Evolutionary conservation across 30 jellyfish, hydroid and myxozoan genomes (phyloP), one percentile per base, ranked within the genome.

Genomic region (Phacellophora camtschatica): DNA sequence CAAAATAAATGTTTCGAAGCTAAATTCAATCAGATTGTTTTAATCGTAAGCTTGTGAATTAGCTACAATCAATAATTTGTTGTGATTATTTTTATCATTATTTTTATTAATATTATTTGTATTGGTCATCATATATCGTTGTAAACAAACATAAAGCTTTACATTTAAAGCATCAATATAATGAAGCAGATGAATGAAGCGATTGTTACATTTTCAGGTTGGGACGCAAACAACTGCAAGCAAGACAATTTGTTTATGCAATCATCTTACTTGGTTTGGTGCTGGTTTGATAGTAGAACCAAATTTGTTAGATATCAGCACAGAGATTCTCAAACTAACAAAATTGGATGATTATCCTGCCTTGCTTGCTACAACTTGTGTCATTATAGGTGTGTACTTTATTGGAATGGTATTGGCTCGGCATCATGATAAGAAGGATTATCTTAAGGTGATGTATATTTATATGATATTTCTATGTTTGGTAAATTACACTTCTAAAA

Each of bases 221-320:
- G 66, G 76, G 22, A 30, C 42, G 7, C 20, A 15, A 28, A 66
- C 95, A 3, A 77, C 74, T 35, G 20, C n/a, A 30, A 35, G 41
- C 12, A 70, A 62, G 58, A 87, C 96, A 36, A 71, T 79, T 15
- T 87, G 96, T 36, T 49, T 33, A 23, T 87, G 96, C 35, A 56
- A 87, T 45, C 96, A 87, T 43, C 71, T 80, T 2, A 87, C 95
- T 10, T 87, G 96, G 96, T 79, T 87, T 79, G 96, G 96, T 1
- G 87, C 74, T 2, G 87, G 87, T 18, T 42, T 87, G 34, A 34
- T 66, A 27, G 89, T 87, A 15, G 84, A 78, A 27, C 96, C 96
- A 30, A 87, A 68, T 24, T 9, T 19, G 11, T 57, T 87, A 16
- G 77, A 87, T 43, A 80, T 87, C 27, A 12, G 63, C 32, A 77